A percentile compares a stretch with the other conserved stretches of the same genome.
Evolutionary conservation across 2,888 invertebrate species (phyloP).

Genomic region (Polyommatus iphigenia): DNA sequence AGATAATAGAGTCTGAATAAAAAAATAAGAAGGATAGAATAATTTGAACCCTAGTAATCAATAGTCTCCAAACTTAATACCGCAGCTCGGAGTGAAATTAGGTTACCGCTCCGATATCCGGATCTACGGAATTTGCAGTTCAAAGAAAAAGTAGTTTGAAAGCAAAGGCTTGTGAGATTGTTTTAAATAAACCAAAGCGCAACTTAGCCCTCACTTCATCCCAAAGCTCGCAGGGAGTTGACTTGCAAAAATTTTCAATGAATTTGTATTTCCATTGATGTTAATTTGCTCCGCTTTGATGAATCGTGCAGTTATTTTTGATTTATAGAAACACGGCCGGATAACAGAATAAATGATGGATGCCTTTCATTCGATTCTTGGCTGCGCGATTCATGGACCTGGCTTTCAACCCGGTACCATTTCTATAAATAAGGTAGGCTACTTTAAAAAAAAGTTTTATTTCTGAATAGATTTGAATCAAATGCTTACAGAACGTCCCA

Average conservation of each 20-base stretch:
- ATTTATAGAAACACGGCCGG: conserved; percentile 12
- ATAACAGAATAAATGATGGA: conserved; percentile 14
- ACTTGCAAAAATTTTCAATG: conserved; percentile 22
- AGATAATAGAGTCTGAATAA: no score
- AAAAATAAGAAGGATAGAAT: not conserved
- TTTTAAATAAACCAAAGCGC: conserved; percentile 33
- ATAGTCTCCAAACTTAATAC: conserved; percentile 12
- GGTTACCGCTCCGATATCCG: conserved; percentile 27
- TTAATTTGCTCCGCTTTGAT: conserved; percentile 15
- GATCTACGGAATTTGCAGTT: conserved; percentile 32
- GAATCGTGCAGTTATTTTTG: conserved; percentile 17
- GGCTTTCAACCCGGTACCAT: not conserved
- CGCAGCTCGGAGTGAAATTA: conserved; percentile 26
- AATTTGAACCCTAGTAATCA: conserved; percentile 9
- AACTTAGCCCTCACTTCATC: conserved; percentile 26
- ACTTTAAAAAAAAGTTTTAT: no score
- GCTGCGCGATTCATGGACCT: not conserved
- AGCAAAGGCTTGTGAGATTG: conserved; percentile 37
- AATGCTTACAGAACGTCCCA: no score
- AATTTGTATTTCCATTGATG: conserved; percentile 22
- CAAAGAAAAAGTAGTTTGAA: conserved; percentile 36
- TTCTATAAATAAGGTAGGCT: not conserved
- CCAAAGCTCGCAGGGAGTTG: conserved; percentile 31
- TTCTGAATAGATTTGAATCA: no score
- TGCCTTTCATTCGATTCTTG: not conserved